These are phyloP conservation scores for Neofelis nebulosa DNA, from an alignment of 2,113 vertebrate genomes.

Conservation along the genomic window DNA sequence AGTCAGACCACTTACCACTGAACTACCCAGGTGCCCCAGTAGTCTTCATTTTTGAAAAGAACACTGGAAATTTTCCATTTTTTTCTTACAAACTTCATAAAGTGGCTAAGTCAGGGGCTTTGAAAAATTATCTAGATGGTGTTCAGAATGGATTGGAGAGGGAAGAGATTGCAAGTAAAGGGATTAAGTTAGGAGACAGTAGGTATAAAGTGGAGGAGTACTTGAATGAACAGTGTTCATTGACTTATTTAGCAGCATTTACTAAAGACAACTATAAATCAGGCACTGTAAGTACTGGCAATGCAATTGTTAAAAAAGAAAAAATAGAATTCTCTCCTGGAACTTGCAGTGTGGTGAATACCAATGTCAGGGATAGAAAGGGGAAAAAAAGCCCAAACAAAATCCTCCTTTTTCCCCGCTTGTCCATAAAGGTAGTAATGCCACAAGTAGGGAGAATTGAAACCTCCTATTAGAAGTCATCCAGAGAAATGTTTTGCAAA, in stretches of 20 bases:
- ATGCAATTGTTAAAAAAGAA: background rate
- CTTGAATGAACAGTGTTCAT: background rate
- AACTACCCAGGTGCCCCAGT: background rate
- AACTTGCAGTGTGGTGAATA: background rate
- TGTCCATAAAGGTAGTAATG: constrained; percentile 21
- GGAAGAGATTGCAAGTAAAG: background rate
- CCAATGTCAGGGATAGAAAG: background rate
- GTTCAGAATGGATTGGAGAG: background rate
- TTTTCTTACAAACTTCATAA: background rate
- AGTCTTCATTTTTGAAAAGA: background rate
- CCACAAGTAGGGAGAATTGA: background rate
- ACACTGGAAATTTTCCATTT: background rate
- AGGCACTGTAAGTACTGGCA: background rate
- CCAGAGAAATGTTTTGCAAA: constrained; percentile 14
- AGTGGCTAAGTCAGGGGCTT: background rate
- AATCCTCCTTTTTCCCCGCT: background rate
- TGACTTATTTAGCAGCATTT: constrained; percentile 26
- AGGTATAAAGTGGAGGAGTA: background rate
- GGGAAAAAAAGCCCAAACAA: background rate
- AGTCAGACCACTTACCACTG: no score
- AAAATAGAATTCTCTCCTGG: background rate
- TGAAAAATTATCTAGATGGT: background rate
- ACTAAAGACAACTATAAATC: background rate
- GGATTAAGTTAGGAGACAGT: background rate
- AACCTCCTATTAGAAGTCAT: background rate